A percentile compares a stretch with the other conserved stretches of the same genome.
Conservation (phyloP, 2,113 vertebrate species). For the Rallus limicola region DNA sequence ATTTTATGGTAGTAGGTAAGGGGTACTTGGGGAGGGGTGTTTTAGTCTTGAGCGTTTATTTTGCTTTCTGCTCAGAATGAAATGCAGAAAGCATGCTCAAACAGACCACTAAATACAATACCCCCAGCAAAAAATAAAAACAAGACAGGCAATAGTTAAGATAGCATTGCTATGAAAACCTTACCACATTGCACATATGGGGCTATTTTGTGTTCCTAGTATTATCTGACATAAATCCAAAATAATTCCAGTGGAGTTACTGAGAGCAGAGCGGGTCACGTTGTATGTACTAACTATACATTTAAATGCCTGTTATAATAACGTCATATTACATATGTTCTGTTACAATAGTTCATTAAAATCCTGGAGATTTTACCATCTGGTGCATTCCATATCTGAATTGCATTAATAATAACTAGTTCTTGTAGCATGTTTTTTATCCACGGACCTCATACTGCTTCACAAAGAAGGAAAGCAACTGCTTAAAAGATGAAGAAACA, state of each 20-base stretch:
- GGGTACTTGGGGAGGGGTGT: not conserved
- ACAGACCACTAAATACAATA: not conserved
- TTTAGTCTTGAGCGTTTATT: not conserved
- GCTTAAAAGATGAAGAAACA: not conserved
- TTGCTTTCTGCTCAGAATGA: not conserved
- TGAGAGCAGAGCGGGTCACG: conserved; percentile 54
- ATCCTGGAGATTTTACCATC: conserved; percentile 69
- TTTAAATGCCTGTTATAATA: conserved; percentile 70
- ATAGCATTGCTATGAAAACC: conserved; percentile 43
- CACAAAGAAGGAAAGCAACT: conserved; percentile 6
- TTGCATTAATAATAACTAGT: conserved; percentile 63
- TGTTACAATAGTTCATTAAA: conserved; percentile 71
- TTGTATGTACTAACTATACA: conserved; percentile 69
- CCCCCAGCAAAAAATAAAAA: not conserved
- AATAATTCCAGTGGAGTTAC: conserved; percentile 63
- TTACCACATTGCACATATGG: conserved; percentile 59
- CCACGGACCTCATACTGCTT: conserved; percentile 47
- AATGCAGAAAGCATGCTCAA: not conserved
- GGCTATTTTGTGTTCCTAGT: conserved; percentile 68
- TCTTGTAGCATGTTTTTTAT: conserved; percentile 43
- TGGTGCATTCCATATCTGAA: conserved; percentile 62
- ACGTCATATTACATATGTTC: conserved; percentile 72
- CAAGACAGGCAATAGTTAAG: conserved; percentile 66
- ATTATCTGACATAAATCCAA: conserved; percentile 71
- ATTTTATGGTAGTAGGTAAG: not conserved